phyloP scores from a whole-genome alignment of 2,888 invertebrate genomes.

The Spatulosminthurus flaviceps region DNA sequence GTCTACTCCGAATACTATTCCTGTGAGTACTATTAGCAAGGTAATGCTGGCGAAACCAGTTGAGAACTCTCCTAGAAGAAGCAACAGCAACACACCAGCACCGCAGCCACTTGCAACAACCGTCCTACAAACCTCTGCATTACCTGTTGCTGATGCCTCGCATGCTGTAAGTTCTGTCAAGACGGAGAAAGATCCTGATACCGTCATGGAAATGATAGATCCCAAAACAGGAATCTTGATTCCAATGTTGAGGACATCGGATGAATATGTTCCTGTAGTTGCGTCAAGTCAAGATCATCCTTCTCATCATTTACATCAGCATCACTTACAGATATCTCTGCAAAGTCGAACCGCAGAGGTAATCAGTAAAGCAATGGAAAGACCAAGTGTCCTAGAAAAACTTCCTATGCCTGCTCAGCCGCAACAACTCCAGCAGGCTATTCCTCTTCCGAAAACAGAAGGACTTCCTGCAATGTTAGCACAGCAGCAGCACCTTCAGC shows the following conservation, averaged over 20 bases:
- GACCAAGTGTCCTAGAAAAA: constrained; percentile 47
- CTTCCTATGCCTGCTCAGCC: constrained; percentile 46
- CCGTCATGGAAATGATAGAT: constrained; percentile 71
- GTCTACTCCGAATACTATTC: neutral
- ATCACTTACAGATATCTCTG: constrained; percentile 42
- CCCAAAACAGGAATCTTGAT: constrained; percentile 78
- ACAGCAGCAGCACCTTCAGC: constrained; percentile 55
- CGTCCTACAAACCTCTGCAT: neutral
- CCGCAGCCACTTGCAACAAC: constrained; percentile 2
- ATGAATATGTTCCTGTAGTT: constrained; percentile 74
- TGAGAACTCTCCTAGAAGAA: constrained; percentile 30
- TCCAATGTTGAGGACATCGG: constrained; percentile 77
- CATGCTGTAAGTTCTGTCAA: neutral
- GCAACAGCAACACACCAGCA: constrained; percentile 31
- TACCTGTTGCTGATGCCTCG: constrained; percentile 6
- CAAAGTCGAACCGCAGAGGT: constrained; percentile 44
- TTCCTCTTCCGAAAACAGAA: constrained; percentile 55
- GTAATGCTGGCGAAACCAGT: constrained; percentile 30
- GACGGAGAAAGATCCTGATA: constrained; percentile 44
- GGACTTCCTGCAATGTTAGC: constrained; percentile 58
- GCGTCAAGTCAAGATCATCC: constrained; percentile 20
- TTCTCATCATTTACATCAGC: constrained; percentile 20
- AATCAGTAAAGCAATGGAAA: constrained; percentile 45
- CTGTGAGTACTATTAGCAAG: constrained; percentile 15
- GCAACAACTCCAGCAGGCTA: constrained; percentile 50